Evolutionary conservation across 2,113 vertebrate genomes (phyloP).

Genomic region (Leucoraja erinaceus): DNA sequence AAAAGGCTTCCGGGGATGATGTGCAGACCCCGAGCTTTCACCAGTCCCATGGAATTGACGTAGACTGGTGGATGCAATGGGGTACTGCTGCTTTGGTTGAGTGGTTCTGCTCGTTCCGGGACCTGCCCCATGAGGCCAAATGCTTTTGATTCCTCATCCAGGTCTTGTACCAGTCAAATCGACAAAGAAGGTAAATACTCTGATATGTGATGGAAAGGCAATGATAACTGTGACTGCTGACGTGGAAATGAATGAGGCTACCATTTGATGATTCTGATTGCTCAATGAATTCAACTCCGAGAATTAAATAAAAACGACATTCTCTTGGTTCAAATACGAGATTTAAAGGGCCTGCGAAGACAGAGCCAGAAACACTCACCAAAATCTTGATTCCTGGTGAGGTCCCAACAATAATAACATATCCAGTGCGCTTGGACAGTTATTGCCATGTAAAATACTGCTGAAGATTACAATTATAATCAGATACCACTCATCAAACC

Average conservation of each 20-base stretch:
- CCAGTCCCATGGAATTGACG: no score
- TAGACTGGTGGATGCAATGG: no score
- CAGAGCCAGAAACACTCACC: not conserved
- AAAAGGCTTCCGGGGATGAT: no score
- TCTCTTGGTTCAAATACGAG: not conserved
- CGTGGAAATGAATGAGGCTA: not conserved
- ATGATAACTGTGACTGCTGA: not conserved
- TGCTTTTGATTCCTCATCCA: no score
- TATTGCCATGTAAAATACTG: conserved; percentile 4
- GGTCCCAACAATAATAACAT: conserved; percentile 20
- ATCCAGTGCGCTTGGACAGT: not conserved
- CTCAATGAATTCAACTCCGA: not conserved
- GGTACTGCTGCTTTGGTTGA: no score
- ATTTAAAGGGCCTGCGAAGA: not conserved
- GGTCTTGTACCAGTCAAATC: no score
- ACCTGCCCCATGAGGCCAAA: no score
- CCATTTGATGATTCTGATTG: not conserved
- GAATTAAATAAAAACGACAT: not conserved
- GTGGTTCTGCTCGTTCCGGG: no score
- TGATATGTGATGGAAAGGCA: not conserved
- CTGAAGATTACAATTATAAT: not conserved
- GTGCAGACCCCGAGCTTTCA: no score
- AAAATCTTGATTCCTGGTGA: not conserved
- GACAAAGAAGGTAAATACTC: not conserved
- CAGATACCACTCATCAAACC: conserved; percentile 6